Conservation (phyloP, 2,888 invertebrate species). For the Therioaphis trifolii region DNA sequence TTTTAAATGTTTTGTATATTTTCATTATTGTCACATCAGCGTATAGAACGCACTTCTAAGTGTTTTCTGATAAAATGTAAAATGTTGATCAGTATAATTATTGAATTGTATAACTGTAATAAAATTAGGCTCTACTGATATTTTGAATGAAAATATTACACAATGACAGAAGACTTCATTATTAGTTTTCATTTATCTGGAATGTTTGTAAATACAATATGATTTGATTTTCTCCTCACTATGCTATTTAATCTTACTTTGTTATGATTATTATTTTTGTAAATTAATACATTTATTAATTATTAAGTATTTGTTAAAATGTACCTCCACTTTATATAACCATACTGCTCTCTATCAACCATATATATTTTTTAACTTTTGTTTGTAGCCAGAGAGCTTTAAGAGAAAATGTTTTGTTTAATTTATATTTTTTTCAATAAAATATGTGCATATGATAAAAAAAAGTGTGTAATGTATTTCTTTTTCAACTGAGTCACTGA, state of each 20-base stretch:
- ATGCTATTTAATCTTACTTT: conserved; percentile 26
- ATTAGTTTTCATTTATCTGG: background rate
- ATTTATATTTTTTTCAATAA: conserved; percentile 47
- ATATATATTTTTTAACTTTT: conserved; percentile 34
- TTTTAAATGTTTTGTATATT: conserved; percentile 10
- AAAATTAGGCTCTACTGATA: too few relatives aligned
- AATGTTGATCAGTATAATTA: too few relatives aligned
- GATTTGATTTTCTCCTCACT: conserved; percentile 5
- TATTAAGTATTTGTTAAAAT: conserved; percentile 41
- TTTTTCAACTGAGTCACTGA: too few relatives aligned
- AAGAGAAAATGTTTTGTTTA: conserved; percentile 40
- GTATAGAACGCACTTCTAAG: background rate
- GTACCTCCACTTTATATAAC: conserved; percentile 21
- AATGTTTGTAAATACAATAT: conserved; percentile 16
- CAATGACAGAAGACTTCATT: background rate
- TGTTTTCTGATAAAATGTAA: background rate
- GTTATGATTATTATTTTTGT: conserved; percentile 20
- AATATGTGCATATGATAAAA: conserved; percentile 14
- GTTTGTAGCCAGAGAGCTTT: conserved; percentile 12
- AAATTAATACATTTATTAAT: background rate
- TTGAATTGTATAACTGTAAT: too few relatives aligned
- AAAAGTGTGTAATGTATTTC: background rate
- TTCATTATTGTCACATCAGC: background rate
- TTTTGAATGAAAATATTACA: too few relatives aligned
- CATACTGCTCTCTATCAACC: conserved; percentile 35